phyloP scores from a whole-genome alignment of 2,113 vertebrate genomes.

The Eolophus roseicapilla region DNA sequence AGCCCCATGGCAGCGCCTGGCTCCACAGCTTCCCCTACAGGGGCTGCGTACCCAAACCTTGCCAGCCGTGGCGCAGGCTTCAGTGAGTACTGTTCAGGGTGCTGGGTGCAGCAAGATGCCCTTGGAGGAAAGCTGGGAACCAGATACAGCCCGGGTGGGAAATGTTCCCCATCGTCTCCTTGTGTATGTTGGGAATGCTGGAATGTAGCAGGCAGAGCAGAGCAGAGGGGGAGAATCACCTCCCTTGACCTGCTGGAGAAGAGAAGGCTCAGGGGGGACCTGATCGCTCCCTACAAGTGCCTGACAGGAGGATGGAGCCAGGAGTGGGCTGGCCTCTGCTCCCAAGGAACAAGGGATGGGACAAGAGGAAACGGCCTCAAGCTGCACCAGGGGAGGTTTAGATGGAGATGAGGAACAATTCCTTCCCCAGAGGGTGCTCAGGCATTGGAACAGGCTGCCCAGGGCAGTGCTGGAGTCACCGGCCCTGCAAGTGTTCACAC shows the following conservation, averaged over 20 bases:
- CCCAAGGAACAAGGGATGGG: not conserved
- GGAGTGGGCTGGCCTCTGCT: not conserved
- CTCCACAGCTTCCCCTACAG: constrained; percentile 28
- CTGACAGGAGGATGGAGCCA: not conserved
- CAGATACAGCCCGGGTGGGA: not conserved
- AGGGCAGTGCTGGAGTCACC: not conserved
- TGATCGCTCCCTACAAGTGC: not conserved
- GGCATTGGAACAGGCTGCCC: not conserved
- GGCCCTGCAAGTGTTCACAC: not conserved
- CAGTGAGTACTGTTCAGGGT: constrained; percentile 35
- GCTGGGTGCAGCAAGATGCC: not conserved
- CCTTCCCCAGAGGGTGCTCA: not conserved
- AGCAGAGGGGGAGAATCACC: not conserved
- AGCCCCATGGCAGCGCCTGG: constrained; percentile 62
- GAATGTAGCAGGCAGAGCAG: accelerated
- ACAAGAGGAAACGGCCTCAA: too few relatives aligned
- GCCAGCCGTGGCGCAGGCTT: constrained; percentile 60
- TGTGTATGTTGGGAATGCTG: not conserved
- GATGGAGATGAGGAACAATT: too few relatives aligned
- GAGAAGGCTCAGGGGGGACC: not conserved
- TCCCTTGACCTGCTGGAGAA: not conserved
- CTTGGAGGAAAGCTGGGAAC: not conserved
- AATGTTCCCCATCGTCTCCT: accelerated
- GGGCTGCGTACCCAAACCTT: constrained; percentile 63
- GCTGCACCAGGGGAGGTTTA: too few relatives aligned